Conservation (phyloP, 2,888 invertebrate genomes). For the Phlogophora meticulosa region DNA sequence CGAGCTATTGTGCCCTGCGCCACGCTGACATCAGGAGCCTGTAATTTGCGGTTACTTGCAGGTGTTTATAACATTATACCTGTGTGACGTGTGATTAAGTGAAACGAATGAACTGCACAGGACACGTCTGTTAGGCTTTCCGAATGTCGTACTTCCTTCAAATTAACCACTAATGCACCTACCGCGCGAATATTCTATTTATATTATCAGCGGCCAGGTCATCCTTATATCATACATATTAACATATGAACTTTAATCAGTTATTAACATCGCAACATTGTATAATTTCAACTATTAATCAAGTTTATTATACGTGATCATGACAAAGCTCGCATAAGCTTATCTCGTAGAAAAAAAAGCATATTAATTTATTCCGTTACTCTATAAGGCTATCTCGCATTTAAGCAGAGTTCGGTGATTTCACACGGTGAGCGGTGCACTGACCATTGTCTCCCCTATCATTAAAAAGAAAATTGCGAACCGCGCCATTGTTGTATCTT, state of each 20-base stretch:
- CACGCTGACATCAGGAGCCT: conserved; percentile 83
- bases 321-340: conserved; percentile 54
- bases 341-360: conserved; percentile 59
- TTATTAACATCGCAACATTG: conserved; percentile 43
- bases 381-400: conserved; percentile 71
- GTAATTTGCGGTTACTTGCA: conserved; percentile 88
- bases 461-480: conserved; percentile 86
- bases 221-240: background rate
- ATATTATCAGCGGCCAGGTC: conserved; percentile 27
- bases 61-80: conserved; percentile 82
- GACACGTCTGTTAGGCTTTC: conserved; percentile 69
- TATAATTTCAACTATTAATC: conserved; percentile 57
- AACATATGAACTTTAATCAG: conserved; percentile 30
- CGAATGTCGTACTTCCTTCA: conserved; percentile 36
- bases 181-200: conserved; percentile 2
- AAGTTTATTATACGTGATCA: conserved; percentile 46
- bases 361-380: conserved; percentile 70
- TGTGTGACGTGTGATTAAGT: conserved; percentile 72
- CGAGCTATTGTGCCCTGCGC: conserved; percentile 78
- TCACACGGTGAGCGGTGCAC: conserved; percentile 85
- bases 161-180: background rate
- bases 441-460: conserved; percentile 87
- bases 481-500: conserved; percentile 76
- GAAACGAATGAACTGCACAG: conserved; percentile 69
- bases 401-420: conserved; percentile 75